Percentiles rank a stretch among this genome's conserved stretches.
These are phyloP conservation scores for Girardinichthys multiradiatus DNA, from an alignment of 2,113 vertebrate genomes.

Conservation along the genomic window DNA sequence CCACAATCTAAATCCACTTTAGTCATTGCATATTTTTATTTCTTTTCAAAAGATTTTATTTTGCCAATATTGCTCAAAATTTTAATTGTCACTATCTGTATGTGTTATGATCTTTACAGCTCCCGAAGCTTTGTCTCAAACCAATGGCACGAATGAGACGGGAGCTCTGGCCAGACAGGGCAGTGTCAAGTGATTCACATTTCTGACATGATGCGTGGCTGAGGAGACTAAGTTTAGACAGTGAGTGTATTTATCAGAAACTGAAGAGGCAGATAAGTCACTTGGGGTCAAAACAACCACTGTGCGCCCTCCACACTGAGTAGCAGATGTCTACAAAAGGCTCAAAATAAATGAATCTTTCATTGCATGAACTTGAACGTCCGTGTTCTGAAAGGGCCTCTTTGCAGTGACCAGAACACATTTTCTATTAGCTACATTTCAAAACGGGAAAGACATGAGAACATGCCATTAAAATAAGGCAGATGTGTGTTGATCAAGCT, in stretches of 20 bases:
- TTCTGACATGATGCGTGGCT: conserved; percentile 73
- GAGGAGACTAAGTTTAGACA: conserved; percentile 76
- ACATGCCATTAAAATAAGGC: too few relatives aligned
- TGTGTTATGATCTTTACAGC: conserved; percentile 1
- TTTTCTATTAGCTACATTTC: too few relatives aligned
- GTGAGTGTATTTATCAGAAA: conserved; percentile 71
- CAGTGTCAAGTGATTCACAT: conserved; percentile 57
- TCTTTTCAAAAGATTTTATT: background rate
- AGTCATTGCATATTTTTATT: background rate
- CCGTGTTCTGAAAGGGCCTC: too few relatives aligned
- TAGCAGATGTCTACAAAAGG: background rate
- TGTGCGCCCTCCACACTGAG: background rate
- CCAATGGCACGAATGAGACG: conserved; percentile 15
- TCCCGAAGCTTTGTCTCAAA: conserved; percentile 16
- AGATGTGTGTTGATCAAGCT: too few relatives aligned
- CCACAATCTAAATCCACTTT: background rate
- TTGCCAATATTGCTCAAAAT: background rate
- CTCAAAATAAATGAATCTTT: background rate
- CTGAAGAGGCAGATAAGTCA: conserved; percentile 59
- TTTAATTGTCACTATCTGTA: too few relatives aligned
- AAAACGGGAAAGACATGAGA: too few relatives aligned
- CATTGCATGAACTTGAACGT: too few relatives aligned
- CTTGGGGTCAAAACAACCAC: conserved; percentile 47
- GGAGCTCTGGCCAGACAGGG: conserved; percentile 28
- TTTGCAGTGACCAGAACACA: too few relatives aligned